Conservation (phyloP, 2,113 vertebrate species). For the Sturnira hondurensis region DNA sequence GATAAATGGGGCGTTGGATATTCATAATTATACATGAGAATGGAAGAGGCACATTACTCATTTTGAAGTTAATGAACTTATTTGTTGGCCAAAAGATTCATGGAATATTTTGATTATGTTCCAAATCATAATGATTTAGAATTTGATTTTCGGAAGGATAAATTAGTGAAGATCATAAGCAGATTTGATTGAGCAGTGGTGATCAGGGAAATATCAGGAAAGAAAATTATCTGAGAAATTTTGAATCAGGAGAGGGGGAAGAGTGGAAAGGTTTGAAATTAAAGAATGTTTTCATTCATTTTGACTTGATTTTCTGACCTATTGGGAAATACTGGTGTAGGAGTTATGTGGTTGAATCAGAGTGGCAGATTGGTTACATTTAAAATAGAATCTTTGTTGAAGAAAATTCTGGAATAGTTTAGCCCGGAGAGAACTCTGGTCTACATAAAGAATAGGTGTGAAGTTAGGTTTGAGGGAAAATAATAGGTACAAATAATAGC, state of each 20-base stretch:
- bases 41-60: background rate
- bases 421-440: background rate
- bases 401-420: background rate
- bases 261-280: conserved; percentile 20
- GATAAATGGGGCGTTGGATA: background rate
- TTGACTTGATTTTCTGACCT: conserved; percentile 48
- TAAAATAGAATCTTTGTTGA: conserved; percentile 39
- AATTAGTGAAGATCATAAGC: background rate
- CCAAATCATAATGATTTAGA: conserved; percentile 33
- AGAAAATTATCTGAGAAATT: conserved; percentile 22
- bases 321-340: background rate
- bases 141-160: background rate
- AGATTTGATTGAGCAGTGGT: background rate
- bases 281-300: conserved; percentile 35
- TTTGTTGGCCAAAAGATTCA: conserved; percentile 8
- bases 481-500: background rate
- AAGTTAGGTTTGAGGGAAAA: conserved; percentile 41
- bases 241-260: background rate
- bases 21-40: conserved; percentile 7
- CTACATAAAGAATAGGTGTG: conserved; percentile 14
- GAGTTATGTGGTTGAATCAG: conserved; percentile 2
- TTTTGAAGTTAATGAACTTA: background rate
- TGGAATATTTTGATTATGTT: conserved; percentile 27
- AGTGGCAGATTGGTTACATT: background rate
- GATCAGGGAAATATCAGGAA: conserved; percentile 23